Percentiles rank a stretch among this genome's conserved stretches.
Evolutionary conservation across 2,113 vertebrate genomes (phyloP).

Genomic region (Cyphomyrus discorhynchus): DNA sequence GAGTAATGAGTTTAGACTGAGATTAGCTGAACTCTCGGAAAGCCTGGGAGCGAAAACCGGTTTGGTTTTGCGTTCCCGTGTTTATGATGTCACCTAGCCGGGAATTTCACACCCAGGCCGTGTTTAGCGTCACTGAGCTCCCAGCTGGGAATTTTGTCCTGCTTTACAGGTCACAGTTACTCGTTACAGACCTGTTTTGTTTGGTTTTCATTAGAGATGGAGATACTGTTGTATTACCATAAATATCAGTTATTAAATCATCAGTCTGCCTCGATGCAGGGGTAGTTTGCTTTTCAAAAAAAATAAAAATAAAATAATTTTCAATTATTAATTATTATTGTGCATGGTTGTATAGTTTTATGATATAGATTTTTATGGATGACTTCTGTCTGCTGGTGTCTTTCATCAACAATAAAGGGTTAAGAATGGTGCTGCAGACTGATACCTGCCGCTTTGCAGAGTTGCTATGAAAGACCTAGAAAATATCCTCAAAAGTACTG

Average conservation of each 20-base stretch:
- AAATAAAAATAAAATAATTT: neutral
- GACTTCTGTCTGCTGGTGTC: neutral
- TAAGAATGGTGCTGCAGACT: neutral
- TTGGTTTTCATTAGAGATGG: neutral
- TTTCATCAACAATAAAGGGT: neutral
- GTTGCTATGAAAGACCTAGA: neutral
- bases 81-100: neutral
- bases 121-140: neutral
- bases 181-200: neutral
- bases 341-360: neutral
- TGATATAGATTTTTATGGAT: neutral
- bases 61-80: neutral
- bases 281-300: neutral
- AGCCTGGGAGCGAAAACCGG: neutral
- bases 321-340: neutral
- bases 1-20: neutral
- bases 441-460: neutral
- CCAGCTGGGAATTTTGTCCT: neutral
- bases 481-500: neutral
- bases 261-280: neutral
- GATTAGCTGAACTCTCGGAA: neutral
- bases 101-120: neutral
- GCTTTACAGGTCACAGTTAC: neutral
- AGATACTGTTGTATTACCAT: neutral
- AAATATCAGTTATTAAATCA: neutral